Evolutionary conservation across 2,113 vertebrate genomes (phyloP).

Genomic region (Ginglymostoma cirratum): DNA sequence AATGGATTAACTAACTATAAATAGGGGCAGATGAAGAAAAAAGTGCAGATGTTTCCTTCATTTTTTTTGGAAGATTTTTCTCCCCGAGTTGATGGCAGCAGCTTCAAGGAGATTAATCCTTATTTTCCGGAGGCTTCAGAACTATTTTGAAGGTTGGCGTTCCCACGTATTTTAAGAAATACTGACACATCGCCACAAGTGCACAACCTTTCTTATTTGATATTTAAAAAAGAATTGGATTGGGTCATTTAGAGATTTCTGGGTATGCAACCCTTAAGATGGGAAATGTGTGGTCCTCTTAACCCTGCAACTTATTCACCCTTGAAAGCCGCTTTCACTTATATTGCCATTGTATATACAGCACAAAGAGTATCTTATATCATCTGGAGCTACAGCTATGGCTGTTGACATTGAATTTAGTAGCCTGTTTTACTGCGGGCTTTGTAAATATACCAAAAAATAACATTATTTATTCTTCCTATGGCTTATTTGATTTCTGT

Average conservation of each 20-base stretch:
- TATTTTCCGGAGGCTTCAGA: not conserved
- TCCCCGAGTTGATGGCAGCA: not conserved
- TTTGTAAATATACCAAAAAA: slow-evolving; percentile 33
- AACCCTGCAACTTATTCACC: not conserved
- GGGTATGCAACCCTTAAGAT: not conserved
- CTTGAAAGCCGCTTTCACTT: not conserved
- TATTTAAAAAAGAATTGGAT: not conserved
- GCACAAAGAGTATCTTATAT: not conserved
- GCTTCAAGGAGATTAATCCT: not conserved
- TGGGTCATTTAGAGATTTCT: not conserved
- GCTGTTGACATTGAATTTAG: not conserved
- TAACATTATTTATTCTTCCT: slow-evolving; percentile 29
- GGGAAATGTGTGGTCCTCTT: not conserved
- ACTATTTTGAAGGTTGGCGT: not conserved
- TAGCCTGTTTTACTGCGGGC: not conserved
- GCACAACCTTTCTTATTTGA: not conserved
- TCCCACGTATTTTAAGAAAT: not conserved
- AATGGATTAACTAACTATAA: not conserved
- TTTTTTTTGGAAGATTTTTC: not conserved
- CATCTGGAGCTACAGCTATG: not conserved
- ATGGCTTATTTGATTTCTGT: slow-evolving; percentile 30
- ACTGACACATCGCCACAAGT: not conserved
- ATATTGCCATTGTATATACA: not conserved
- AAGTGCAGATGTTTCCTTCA: not conserved
- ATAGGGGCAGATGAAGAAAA: not conserved